These are phyloP conservation scores for Synchiropus splendidus DNA, from an alignment of 2,113 vertebrate species.

Conservation along the genomic window DNA sequence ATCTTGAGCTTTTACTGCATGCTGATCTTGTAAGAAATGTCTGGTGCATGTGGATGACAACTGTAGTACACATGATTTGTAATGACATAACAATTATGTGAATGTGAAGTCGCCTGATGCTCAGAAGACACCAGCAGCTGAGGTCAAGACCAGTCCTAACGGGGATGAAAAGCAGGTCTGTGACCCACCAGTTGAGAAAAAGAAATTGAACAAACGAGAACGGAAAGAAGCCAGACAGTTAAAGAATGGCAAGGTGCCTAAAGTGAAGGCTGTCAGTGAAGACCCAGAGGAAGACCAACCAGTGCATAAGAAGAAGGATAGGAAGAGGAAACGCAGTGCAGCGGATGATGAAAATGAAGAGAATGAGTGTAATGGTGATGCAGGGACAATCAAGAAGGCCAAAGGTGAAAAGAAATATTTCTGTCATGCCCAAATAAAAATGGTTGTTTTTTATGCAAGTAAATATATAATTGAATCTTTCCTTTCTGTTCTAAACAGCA, in stretches of 20 bases:
- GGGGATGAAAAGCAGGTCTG: conserved; percentile 21
- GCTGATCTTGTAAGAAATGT: no score
- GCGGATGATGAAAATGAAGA: conserved; percentile 29
- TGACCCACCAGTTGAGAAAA: conserved; percentile 20
- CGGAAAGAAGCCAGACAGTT: conserved; percentile 77
- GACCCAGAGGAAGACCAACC: conserved; percentile 26
- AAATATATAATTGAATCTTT: conserved; percentile 15
- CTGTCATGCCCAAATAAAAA: no score
- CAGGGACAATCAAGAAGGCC: conserved; percentile 25
- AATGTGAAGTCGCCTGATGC: conserved; percentile 27
- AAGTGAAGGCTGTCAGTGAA: conserved; percentile 33
- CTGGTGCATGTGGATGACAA: no score
- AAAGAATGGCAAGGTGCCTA: conserved; percentile 68
- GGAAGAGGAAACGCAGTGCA: conserved; percentile 36
- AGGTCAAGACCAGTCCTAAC: conserved; percentile 12
- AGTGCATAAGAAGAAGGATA: conserved; percentile 35
- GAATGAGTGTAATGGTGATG: not conserved
- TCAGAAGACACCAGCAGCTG: conserved; percentile 9
- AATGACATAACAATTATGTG: no score
- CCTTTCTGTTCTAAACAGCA: not conserved
- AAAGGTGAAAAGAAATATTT: conserved; percentile 52
- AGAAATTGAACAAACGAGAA: conserved; percentile 76
- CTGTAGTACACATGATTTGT: no score
- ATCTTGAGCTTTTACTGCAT: no score
- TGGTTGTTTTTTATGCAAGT: no score